Percentiles rank a stretch among this genome's conserved stretches.
phyloP scores from a whole-genome alignment of 2,888 invertebrate species.

The Meloe dianella region DNA sequence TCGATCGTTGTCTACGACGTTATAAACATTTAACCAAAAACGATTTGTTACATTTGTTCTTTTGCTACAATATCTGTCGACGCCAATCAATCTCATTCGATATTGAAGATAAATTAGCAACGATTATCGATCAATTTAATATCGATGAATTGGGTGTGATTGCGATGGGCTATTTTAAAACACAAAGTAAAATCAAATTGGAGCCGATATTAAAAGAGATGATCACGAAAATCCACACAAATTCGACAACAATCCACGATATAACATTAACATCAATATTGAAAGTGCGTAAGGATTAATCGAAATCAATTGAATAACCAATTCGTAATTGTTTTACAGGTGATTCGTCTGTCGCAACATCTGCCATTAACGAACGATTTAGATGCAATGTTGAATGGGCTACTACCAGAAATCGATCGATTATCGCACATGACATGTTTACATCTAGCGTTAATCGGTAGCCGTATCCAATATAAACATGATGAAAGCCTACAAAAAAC shows the following conservation, averaged over 20 bases:
- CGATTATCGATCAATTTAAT: conserved; percentile 64
- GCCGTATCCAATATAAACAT: conserved; percentile 62
- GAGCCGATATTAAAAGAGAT: conserved; percentile 60
- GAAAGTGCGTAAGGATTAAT: conserved; percentile 58
- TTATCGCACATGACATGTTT: conserved; percentile 68
- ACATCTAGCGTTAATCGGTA: conserved; percentile 71
- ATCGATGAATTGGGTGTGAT: conserved; percentile 74
- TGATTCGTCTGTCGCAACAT: conserved; percentile 66
- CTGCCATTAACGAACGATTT: conserved; percentile 59
- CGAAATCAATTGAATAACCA: no score
- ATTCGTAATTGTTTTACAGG: no score
- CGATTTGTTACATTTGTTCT: conserved; percentile 72
- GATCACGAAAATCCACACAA: conserved; percentile 60
- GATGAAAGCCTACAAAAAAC: conserved; percentile 60
- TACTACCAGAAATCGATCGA: conserved; percentile 65
- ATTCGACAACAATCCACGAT: conserved; percentile 66
- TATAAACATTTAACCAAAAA: conserved; percentile 65
- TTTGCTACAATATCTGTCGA: conserved; percentile 68
- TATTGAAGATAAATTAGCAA: conserved; percentile 66
- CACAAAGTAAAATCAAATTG: conserved; percentile 67
- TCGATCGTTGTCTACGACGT: conserved; percentile 63
- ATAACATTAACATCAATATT: conserved; percentile 71
- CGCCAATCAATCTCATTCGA: conserved; percentile 67
- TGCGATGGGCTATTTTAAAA: conserved; percentile 81
- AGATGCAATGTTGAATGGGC: conserved; percentile 62